These are phyloP conservation scores for Centropyge bicolor DNA, from an alignment of 2,797 vertebrate species.

Conservation along the genomic window DNA sequence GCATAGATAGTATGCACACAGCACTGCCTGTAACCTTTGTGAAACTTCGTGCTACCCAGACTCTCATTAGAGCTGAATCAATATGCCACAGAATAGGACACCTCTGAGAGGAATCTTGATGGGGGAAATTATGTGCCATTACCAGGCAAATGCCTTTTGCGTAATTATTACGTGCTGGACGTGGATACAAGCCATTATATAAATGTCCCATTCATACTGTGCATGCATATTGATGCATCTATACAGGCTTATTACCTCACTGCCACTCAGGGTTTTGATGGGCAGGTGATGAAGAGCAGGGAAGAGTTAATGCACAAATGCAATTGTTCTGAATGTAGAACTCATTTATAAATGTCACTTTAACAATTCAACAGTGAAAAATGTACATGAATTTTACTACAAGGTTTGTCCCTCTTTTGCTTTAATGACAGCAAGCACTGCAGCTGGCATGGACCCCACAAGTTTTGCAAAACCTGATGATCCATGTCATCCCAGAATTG, in stretches of 20 bases:
- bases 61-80: constrained; percentile 68
- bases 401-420: too few species aligned
- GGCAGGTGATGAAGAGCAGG: constrained; percentile 35
- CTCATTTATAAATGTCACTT: too few species aligned
- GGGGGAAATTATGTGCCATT: constrained; percentile 71
- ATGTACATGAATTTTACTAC: too few species aligned
- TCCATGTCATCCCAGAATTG: too few species aligned
- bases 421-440: too few species aligned
- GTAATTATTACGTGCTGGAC: constrained; percentile 63
- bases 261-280: constrained; percentile 12
- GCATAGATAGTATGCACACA: constrained; percentile 30
- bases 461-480: too few species aligned
- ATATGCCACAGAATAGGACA: constrained; percentile 64
- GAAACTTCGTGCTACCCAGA: constrained; percentile 56
- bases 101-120: constrained; percentile 67
- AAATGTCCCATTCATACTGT: constrained; percentile 47
- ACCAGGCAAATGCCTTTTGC: constrained; percentile 66
- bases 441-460: too few species aligned
- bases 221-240: constrained; percentile 62
- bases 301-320: not conserved
- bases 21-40: constrained; percentile 57
- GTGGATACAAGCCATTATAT: constrained; percentile 65
- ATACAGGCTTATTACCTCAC: constrained; percentile 39
- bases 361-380: too few species aligned
- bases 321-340: too few species aligned